Percentiles rank a stretch among this genome's conserved stretches.
Conservation (phyloP, 2,888 invertebrate species). For the Tiliacea citrago region DNA sequence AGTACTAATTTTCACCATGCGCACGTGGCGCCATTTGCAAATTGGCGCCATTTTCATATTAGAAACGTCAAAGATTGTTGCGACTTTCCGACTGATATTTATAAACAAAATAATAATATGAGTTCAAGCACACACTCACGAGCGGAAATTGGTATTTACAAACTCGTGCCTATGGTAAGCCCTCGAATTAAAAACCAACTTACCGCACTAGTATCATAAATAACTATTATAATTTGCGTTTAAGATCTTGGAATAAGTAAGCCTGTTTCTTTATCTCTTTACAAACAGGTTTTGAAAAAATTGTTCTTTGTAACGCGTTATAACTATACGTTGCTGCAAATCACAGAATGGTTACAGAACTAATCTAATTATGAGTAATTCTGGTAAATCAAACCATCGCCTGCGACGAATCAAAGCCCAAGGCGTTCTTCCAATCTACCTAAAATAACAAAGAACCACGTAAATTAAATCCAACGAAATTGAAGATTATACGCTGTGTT, state of each 20-base stretch:
- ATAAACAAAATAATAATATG: too few relatives aligned
- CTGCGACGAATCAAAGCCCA: conserved; percentile 25
- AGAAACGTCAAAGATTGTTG: too few relatives aligned
- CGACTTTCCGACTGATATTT: too few relatives aligned
- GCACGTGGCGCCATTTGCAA: too few relatives aligned
- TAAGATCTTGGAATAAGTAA: neutral
- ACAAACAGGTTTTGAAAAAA: neutral
- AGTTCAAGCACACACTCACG: too few relatives aligned
- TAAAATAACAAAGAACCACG: conserved; percentile 31
- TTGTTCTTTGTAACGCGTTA: conserved; percentile 8
- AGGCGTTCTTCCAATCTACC: neutral
- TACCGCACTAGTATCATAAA: too few relatives aligned
- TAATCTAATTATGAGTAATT: conserved; percentile 47
- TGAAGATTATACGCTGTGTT: conserved; percentile 40
- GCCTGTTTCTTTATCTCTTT: neutral
- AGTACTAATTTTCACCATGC: too few relatives aligned
- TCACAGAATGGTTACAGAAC: conserved; percentile 36
- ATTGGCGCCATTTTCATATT: too few relatives aligned
- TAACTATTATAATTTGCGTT: neutral
- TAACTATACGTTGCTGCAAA: conserved; percentile 4
- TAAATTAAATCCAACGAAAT: conserved; percentile 28
- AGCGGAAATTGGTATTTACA: too few relatives aligned
- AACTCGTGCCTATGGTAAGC: too few relatives aligned
- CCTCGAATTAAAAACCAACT: too few relatives aligned
- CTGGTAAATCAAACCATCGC: conserved; percentile 14